Percentiles rank a stretch among this genome's conserved stretches.
Evolutionary conservation across 2,888 invertebrate genomes (phyloP).

Genomic region (Meteorus colon): DNA sequence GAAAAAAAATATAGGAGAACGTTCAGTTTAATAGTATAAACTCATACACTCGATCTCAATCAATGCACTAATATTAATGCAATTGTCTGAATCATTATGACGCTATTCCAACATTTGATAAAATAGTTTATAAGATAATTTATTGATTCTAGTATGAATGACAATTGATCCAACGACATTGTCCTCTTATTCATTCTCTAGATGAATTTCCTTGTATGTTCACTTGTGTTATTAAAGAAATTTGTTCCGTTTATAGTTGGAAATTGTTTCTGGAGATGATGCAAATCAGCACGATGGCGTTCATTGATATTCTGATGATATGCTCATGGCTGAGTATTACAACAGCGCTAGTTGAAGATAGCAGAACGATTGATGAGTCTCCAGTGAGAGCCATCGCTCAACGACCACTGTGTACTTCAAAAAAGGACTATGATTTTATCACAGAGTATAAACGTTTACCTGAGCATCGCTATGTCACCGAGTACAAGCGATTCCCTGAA

Average conservation of each 20-base stretch:
- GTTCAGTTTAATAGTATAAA: too few species aligned
- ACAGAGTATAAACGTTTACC: constrained; percentile 80
- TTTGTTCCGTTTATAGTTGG: not conserved
- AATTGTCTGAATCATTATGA: too few species aligned
- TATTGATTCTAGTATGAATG: too few species aligned
- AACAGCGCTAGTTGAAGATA: constrained; percentile 20
- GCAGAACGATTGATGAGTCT: constrained; percentile 10
- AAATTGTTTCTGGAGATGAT: not conserved
- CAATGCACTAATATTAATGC: too few species aligned
- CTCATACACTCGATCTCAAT: too few species aligned
- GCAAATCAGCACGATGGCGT: constrained; percentile 32
- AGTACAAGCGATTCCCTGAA: constrained; percentile 78
- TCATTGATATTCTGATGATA: constrained; percentile 29
- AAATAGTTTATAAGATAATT: too few species aligned
- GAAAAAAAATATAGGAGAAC: too few species aligned
- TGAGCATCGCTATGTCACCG: constrained; percentile 76
- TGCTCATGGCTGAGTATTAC: constrained; percentile 1
- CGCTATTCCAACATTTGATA: too few species aligned
- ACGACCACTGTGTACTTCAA: constrained; percentile 22
- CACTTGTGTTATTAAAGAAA: not conserved
- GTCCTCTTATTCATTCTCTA: not conserved
- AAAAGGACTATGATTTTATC: constrained; percentile 74
- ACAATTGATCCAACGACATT: too few species aligned
- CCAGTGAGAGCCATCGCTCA: constrained; percentile 18
- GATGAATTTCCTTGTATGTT: not conserved